A percentile compares a stretch with the other conserved stretches of the same genome.
These are phyloP conservation scores for Pogonus chalceus DNA, from an alignment of 1,140 invertebrate species.

Conservation along the genomic window DNA sequence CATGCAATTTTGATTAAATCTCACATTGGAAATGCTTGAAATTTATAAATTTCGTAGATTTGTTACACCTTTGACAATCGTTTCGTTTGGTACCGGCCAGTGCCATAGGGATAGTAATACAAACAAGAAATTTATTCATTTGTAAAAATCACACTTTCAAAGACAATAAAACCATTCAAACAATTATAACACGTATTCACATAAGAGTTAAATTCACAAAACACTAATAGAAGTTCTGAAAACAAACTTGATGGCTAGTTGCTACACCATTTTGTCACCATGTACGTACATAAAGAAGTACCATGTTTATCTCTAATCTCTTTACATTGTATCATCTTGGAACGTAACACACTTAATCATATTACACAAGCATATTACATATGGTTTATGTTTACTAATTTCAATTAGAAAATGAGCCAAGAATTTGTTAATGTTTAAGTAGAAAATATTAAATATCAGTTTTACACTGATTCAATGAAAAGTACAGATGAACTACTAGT, in stretches of 20 bases:
- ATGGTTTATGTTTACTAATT: background rate
- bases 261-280: conserved; percentile 3
- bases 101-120: background rate
- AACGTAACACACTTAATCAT: background rate
- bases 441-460: background rate
- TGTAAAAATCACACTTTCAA: background rate
- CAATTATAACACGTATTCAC: background rate
- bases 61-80: too few relatives aligned
- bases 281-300: background rate
- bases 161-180: background rate
- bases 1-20: background rate
- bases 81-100: background rate
- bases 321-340: background rate
- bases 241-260: background rate
- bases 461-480: background rate
- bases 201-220: too few relatives aligned
- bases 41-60: too few relatives aligned
- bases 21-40: background rate
- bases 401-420: background rate
- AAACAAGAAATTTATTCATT: too few relatives aligned
- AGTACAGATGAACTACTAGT: conserved; percentile 4
- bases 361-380: background rate
- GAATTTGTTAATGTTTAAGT: background rate
- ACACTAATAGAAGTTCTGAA: background rate
- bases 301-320: background rate